These are phyloP conservation scores for Lycorma delicatula DNA, from an alignment of 1,140 invertebrate genomes.

Conservation along the genomic window DNA sequence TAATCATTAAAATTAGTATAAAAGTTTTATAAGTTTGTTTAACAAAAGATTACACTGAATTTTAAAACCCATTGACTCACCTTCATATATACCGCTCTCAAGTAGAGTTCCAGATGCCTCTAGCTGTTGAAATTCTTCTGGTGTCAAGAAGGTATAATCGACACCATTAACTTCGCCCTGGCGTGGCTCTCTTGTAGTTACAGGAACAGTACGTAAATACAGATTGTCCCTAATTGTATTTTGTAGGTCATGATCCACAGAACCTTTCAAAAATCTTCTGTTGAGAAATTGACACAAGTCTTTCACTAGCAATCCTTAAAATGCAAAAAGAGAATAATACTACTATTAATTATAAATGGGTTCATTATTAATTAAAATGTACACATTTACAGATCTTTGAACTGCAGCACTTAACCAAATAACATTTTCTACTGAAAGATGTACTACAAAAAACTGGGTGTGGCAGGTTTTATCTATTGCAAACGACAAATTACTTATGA, in stretches of 20 bases:
- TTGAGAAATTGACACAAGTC: slow-evolving; percentile 54
- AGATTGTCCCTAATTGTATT: slow-evolving; percentile 60
- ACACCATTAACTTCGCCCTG: slow-evolving; percentile 54
- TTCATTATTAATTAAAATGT: too few species aligned
- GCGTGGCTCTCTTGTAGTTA: slow-evolving; percentile 50
- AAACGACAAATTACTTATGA: too few species aligned
- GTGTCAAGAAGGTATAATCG: slow-evolving; percentile 54
- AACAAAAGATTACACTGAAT: too few species aligned
- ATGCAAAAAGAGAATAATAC: not conserved
- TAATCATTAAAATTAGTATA: too few species aligned
- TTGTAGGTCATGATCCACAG: slow-evolving; percentile 57
- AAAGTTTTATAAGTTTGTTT: too few species aligned
- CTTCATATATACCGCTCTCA: slow-evolving; percentile 58
- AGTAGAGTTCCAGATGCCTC: slow-evolving; percentile 52
- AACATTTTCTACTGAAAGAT: too few species aligned
- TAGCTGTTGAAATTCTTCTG: slow-evolving; percentile 51
- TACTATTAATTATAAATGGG: too few species aligned
- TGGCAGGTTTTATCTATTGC: too few species aligned
- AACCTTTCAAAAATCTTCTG: slow-evolving; percentile 53
- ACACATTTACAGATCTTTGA: too few species aligned
- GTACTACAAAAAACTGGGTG: too few species aligned
- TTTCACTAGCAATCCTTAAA: slow-evolving; percentile 40
- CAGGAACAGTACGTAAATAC: slow-evolving; percentile 59
- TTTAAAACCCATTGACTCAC: slow-evolving; percentile 32
- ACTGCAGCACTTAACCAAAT: too few species aligned